These are phyloP conservation scores for Baryphthengus martii DNA, from an alignment of 2,113 vertebrate genomes.

Conservation along the genomic window DNA sequence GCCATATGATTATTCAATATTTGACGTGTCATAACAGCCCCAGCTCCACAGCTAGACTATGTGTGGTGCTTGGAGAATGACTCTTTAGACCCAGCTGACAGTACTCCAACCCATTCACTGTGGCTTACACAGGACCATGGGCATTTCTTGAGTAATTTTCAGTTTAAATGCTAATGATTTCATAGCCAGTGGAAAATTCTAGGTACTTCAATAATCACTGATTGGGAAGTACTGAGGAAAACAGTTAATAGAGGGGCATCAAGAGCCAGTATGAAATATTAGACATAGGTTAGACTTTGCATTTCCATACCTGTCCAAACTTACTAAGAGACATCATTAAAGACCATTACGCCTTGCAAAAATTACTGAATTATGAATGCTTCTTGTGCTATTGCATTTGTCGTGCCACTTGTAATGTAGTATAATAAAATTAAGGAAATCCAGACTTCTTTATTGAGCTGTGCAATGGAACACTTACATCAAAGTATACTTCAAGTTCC, in stretches of 20 bases:
- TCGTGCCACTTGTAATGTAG: background rate
- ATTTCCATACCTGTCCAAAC: background rate
- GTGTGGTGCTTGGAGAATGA: accelerated
- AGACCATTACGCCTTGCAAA: background rate
- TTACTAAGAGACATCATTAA: background rate
- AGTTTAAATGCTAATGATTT: background rate
- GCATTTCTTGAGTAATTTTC: background rate
- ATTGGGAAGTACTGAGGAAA: background rate
- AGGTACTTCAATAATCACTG: background rate
- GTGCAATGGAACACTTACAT: background rate
- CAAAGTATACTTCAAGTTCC: background rate
- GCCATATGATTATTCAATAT: accelerated
- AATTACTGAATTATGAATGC: background rate
- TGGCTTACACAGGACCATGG: background rate
- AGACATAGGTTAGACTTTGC: background rate
- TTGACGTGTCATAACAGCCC: background rate
- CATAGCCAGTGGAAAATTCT: background rate
- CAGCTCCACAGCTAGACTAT: background rate
- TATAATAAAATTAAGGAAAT: background rate
- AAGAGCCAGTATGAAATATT: background rate
- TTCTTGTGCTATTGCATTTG: background rate
- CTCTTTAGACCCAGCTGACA: background rate
- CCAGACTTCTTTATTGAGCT: background rate
- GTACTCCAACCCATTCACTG: background rate
- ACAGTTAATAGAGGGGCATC: background rate